These are phyloP conservation scores for Meghimatium bilineatum DNA, from an alignment of 2,888 invertebrate species.

Conservation along the genomic window DNA sequence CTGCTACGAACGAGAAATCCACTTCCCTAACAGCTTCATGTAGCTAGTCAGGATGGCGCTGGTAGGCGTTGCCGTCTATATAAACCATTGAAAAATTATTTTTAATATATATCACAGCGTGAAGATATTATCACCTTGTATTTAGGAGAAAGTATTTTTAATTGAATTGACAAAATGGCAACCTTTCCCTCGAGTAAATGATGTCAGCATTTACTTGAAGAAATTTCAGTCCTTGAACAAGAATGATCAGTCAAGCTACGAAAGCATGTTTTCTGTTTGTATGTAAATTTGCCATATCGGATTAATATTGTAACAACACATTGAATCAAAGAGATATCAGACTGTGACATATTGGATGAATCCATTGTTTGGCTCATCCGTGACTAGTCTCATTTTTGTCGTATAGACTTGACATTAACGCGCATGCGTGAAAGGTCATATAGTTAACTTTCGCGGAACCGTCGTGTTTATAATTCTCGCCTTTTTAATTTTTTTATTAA, in stretches of 20 bases:
- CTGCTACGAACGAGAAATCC: not conserved
- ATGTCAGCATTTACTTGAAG: not conserved
- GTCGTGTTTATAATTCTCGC: not conserved
- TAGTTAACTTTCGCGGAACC: not conserved
- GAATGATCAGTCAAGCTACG: not conserved
- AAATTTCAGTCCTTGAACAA: not conserved
- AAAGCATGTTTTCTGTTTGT: not conserved
- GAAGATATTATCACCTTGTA: not conserved
- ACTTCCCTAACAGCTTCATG: not conserved
- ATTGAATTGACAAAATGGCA: not conserved
- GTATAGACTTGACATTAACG: not conserved
- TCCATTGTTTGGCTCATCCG: not conserved
- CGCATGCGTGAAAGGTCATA: too few species aligned
- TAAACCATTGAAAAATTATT: not conserved
- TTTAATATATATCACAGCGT: not conserved
- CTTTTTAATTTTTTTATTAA: not conserved
- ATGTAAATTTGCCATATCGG: not conserved
- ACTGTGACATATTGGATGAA: not conserved
- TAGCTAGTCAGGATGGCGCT: not conserved
- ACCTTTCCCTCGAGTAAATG: not conserved
- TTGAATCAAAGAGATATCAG: not conserved
- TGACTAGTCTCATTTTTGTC: not conserved
- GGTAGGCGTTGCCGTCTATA: not conserved
- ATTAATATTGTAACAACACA: not conserved
- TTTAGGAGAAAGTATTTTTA: not conserved